Evolutionary conservation across 2,888 invertebrate species (phyloP), one percentile per base, ranked within the genome.

Genomic region (Ferrisia virgata): DNA sequence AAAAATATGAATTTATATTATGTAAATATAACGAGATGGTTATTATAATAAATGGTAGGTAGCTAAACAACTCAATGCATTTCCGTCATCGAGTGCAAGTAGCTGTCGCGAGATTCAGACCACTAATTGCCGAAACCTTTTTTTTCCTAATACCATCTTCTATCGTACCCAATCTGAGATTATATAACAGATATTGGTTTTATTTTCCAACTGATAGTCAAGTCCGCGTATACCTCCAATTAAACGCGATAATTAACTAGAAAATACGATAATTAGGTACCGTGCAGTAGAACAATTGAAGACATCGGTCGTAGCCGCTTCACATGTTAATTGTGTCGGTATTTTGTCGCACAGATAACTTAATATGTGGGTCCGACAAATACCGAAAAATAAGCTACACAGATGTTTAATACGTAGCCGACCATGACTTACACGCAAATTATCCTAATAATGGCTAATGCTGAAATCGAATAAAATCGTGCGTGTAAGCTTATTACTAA

Each of bases 221-320:
- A 36, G 58, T 33, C 6, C 22, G n/a, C n/a, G 8, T 58, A 33
- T 72, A 33, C 33, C 58, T 72, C 33, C 33, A 33, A 31, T 72
- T 31, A 72, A n/a, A 72, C 72, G 72, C 31, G 72, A 72, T 72
- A 72, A 72, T 72, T 72, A 72, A 36, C 72, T n/a, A 72, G 72
- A 72, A 72, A 72, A 72, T 33, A 33, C 33, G n/a, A 72, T 33
- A 18, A 31, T 72, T 33, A 72, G 8, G 33, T 33, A 72, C 33
- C 72, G 72, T 72, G 72, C 33, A 72, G 18, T 72, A n/a, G 72
- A 72, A 72, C 72, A 72, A 72, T 72, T 72, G 72, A 72, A 72
- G 31, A 72, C n/a, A n/a, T n/a, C n/a, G n/a, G n/a, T n/a, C n/a
- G 72, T 33, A 72, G 33, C 33, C 72, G 72, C n/a, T 72, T 33